Base-by-base conservation (phyloP, 2,797 vertebrate species). In the Hydrolagus colliei region DNA sequence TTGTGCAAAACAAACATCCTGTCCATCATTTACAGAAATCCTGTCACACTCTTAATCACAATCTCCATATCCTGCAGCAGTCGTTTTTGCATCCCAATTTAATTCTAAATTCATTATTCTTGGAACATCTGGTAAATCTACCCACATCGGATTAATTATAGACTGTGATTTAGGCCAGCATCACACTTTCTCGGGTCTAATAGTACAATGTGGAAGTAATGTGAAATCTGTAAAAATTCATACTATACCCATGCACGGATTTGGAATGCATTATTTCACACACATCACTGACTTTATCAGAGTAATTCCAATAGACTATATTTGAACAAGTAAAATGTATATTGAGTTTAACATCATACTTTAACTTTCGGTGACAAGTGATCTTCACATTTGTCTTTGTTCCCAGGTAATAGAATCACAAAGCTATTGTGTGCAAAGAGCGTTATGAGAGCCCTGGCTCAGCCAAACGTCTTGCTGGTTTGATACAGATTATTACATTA, bases 61-160 rank as follows among this genome's bases (percentile, higher is more conserved):
- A 82, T 63, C 78, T 35, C 63, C 16, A 82, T 1, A 35, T 67
- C 78, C 27, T 32, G 63, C 14, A 35, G 14, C 78, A 0, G 65
- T 67, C 62, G 2, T 27, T 32, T 82, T 82, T 82, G 65, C 65
- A 84, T 71, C 79, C 62, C 79, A 84, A 84, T 84, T 84, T 63
- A 22, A 41, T 84, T 84, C 65, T 52, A 14, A 20, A 63, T 35
- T 84, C 32, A 71, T 9, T 68, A 35, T 68, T 68, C 9, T 18
- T 20, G 13, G 41, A 35, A 35, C 4, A 82, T 14, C 52, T 27
- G 18, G 68, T 63, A 27, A 84, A 68, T 68, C 41, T 27, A 9
- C 20, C 63, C 18, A 71, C 9, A 10, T 84, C 62, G 4, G 16
- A 71, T 84, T 84, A 71, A 84, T 84, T 84, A n/a, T n/a, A 71